phyloP scores from a whole-genome alignment of 1,140 invertebrate species.

The Tribolium castaneum region DNA sequence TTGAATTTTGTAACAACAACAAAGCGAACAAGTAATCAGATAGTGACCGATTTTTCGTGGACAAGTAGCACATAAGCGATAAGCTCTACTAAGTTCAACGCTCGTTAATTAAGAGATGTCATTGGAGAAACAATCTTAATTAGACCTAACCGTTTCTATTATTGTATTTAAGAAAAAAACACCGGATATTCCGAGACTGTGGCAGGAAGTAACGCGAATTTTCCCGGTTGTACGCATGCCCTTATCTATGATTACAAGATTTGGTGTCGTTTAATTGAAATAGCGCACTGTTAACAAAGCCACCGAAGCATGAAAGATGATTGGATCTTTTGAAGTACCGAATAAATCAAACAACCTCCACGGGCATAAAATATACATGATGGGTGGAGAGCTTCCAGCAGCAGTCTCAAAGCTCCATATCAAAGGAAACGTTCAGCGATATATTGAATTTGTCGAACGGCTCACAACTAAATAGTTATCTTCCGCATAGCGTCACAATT shows the following conservation, averaged over 20 bases:
- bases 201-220: not conserved
- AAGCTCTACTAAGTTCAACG: not conserved
- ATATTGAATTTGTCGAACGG: conserved; percentile 8
- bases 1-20: not conserved
- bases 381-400: conserved; percentile 16
- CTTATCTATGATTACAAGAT: not conserved
- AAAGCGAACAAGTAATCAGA: not conserved
- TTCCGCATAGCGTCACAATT: not conserved
- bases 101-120: not conserved
- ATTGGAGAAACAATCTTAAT: not conserved
- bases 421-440: conserved; percentile 19
- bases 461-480: not conserved
- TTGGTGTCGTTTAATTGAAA: conserved; percentile 16
- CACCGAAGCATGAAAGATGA: conserved; percentile 54
- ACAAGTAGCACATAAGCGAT: not conserved
- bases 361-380: conserved; percentile 48
- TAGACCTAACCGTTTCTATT: not conserved
- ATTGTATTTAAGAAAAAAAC: not conserved
- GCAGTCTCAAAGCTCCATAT: conserved; percentile 18
- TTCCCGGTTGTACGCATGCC: not conserved
- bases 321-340: conserved; percentile 53
- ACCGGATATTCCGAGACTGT: conserved; percentile 26
- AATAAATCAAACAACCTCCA: conserved; percentile 55
- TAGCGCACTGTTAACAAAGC: conserved; percentile 47
- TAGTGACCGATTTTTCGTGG: not conserved